These are phyloP conservation scores for Eucidaris tribuloides DNA, from an alignment of 35 echinoderm and acorn worm genomes.

Conservation along the genomic window DNA sequence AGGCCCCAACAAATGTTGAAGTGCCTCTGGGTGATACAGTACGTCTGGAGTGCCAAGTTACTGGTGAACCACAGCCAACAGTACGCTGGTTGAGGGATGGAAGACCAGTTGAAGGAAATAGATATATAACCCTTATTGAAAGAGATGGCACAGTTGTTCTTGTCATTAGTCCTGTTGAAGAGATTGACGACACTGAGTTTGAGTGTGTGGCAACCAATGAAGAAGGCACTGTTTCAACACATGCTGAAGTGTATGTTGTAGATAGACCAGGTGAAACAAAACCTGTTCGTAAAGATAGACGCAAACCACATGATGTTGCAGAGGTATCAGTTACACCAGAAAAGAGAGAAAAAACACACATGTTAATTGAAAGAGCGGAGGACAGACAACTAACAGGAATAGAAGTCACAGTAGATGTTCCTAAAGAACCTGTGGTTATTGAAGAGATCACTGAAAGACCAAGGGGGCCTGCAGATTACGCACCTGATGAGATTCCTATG, in stretches of 20 bases:
- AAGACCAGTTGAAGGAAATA: conserved; percentile 46
- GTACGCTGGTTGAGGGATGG: conserved; percentile 79
- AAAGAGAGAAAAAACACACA: conserved; percentile 28
- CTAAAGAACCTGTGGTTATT: background rate
- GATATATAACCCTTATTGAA: conserved; percentile 51
- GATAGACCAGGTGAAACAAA: conserved; percentile 41
- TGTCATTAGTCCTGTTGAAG: conserved; percentile 57
- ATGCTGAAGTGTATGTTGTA: conserved; percentile 80
- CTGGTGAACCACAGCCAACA: conserved; percentile 67
- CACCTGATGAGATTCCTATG: no score
- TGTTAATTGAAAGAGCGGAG: conserved; percentile 28
- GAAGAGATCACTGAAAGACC: background rate
- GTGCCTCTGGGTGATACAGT: conserved; percentile 53
- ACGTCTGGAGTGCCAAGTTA: conserved; percentile 50
- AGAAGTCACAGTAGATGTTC: conserved; percentile 23
- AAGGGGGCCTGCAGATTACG: background rate
- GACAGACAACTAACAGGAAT: background rate
- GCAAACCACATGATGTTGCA: background rate
- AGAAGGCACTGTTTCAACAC: conserved; percentile 71
- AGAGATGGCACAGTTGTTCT: conserved; percentile 45
- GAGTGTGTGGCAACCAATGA: conserved; percentile 86
- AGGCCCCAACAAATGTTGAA: conserved; percentile 67
- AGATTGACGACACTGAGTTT: conserved; percentile 87
- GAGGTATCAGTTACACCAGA: conserved; percentile 22
- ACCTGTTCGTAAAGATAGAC: no score